These are phyloP conservation scores for Perodicticus potto DNA, from an alignment of 2,797 vertebrate genomes.

Conservation along the genomic window DNA sequence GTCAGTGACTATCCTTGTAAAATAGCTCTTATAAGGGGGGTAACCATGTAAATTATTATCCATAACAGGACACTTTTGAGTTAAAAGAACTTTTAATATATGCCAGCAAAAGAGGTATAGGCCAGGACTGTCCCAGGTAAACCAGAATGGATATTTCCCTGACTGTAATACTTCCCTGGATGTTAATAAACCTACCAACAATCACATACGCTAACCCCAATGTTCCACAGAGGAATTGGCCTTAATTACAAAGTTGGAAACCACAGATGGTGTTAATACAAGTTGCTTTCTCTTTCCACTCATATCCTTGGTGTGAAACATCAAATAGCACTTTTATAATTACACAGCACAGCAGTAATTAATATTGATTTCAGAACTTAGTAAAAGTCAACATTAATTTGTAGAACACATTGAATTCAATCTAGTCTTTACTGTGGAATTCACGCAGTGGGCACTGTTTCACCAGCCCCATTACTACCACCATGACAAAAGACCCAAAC, in stretches of 20 bases:
- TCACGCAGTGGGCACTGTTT: not conserved
- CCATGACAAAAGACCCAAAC: not conserved
- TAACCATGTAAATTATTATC: not conserved
- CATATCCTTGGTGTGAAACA: slow-evolving; percentile 12
- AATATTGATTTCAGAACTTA: slow-evolving; percentile 61
- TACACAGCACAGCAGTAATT: slow-evolving; percentile 35
- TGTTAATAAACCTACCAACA: not conserved
- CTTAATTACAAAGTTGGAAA: slow-evolving; percentile 30
- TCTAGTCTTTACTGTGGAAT: slow-evolving; percentile 44
- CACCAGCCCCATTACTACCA: not conserved
- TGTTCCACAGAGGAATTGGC: not conserved
- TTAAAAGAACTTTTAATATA: not conserved
- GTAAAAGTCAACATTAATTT: slow-evolving; percentile 54
- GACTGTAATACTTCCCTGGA: not conserved
- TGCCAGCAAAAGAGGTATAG: not conserved
- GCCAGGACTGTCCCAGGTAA: not conserved
- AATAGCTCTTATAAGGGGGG: not conserved
- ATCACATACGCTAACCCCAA: not conserved
- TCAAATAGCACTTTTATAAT: slow-evolving; percentile 51
- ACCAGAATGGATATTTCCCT: not conserved
- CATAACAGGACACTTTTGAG: not conserved
- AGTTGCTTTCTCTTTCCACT: not conserved
- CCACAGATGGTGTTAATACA: not conserved
- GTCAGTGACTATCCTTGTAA: not conserved
- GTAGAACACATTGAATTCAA: not conserved